A percentile compares a stretch with the other conserved stretches of the same genome.
phyloP scores from a whole-genome alignment of 1,140 invertebrate genomes.

The Pseudomyrmex dendroicus region DNA sequence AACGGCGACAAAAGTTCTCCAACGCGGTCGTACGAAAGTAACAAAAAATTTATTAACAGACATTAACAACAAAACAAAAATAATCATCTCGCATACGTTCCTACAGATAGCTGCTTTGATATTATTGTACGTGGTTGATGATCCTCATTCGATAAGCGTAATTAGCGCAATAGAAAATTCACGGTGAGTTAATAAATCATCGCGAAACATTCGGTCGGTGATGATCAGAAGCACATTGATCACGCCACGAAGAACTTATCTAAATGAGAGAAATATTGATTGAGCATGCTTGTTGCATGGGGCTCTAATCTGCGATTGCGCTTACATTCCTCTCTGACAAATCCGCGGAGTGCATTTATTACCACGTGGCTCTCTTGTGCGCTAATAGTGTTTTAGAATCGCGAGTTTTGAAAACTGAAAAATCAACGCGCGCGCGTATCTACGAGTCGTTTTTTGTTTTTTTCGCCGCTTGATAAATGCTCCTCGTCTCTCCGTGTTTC shows the following conservation, averaged over 20 bases:
- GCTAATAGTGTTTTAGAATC: slow-evolving; percentile 10
- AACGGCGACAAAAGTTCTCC: no score
- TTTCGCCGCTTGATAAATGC: not conserved
- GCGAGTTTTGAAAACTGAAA: slow-evolving; percentile 25
- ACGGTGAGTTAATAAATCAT: slow-evolving; percentile 37
- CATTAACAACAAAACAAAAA: no score
- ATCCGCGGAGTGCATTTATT: slow-evolving; percentile 51
- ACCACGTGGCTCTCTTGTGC: not conserved
- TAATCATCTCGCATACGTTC: no score
- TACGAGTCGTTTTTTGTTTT: not conserved
- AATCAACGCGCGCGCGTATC: slow-evolving; percentile 6
- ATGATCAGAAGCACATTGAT: slow-evolving; percentile 44
- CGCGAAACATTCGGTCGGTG: not conserved
- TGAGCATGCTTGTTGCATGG: slow-evolving; percentile 12
- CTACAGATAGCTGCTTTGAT: not conserved
- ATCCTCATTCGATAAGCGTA: not conserved
- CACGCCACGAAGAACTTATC: slow-evolving; percentile 26
- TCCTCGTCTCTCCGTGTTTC: not conserved
- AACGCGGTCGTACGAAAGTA: no score
- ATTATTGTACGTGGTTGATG: not conserved
- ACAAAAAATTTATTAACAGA: no score
- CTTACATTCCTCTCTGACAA: slow-evolving; percentile 45
- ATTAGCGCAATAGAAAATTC: slow-evolving; percentile 45
- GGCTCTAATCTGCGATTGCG: slow-evolving; percentile 46
- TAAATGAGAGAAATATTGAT: slow-evolving; percentile 47